Evolutionary conservation across 2,113 vertebrate species (phyloP).

Genomic region (Oncorhynchus mykiss): DNA sequence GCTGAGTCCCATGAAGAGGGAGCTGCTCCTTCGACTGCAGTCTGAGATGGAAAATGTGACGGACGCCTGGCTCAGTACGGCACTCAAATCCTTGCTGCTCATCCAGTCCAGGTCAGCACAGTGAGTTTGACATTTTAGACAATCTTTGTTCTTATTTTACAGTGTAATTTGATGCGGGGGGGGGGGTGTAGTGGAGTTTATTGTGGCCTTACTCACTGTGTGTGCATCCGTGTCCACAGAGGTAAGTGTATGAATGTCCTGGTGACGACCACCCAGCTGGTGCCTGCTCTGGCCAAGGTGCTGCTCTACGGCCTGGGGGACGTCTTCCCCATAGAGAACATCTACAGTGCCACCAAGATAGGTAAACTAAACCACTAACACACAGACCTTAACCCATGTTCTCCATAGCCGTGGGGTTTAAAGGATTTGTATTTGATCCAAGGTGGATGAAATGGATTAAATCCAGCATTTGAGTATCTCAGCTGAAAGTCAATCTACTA

Average conservation of each 20-base stretch:
- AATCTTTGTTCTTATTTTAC: not conserved
- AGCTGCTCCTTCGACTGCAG: slow-evolving; percentile 85
- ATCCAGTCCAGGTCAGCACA: slow-evolving; percentile 89
- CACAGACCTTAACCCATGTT: not conserved
- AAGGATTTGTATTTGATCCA: not conserved
- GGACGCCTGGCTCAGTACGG: slow-evolving; percentile 94
- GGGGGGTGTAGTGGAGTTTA: not conserved
- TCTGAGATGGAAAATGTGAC: slow-evolving; percentile 93
- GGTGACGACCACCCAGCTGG: slow-evolving; percentile 96
- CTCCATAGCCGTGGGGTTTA: not conserved
- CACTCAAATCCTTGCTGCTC: slow-evolving; percentile 91
- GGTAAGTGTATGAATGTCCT: slow-evolving; percentile 95
- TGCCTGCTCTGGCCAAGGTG: slow-evolving; percentile 96
- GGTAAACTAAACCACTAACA: slow-evolving; percentile 67
- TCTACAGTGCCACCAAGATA: slow-evolving; percentile 99
- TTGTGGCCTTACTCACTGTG: not conserved
- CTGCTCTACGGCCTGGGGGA: slow-evolving; percentile 94
- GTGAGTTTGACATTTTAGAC: not conserved
- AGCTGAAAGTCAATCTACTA: not conserved
- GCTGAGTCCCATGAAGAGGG: slow-evolving; percentile 89
- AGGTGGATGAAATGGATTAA: not conserved
- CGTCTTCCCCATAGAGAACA: slow-evolving; percentile 96
- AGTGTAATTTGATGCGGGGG: not conserved
- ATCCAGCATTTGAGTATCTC: not conserved
- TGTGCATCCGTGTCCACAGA: slow-evolving; percentile 65